Evolutionary conservation across 2,113 vertebrate genomes (phyloP).

Genomic region (Plotosus lineatus): DNA sequence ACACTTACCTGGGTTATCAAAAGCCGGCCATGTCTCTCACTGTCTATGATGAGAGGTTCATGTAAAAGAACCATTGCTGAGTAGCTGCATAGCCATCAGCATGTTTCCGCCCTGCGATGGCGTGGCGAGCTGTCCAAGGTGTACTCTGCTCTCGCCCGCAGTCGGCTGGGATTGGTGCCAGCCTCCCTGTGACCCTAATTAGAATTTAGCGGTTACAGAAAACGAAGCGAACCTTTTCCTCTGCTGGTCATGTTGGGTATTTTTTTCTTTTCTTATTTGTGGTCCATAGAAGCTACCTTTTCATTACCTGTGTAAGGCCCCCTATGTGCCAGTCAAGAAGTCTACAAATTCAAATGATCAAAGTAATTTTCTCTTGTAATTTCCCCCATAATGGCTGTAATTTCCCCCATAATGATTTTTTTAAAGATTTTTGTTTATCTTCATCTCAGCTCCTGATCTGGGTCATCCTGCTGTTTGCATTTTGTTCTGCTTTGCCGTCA

Average conservation of each 20-base stretch:
- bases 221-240: slow-evolving; percentile 31
- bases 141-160: too few relatives aligned
- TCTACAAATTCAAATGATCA: slow-evolving; percentile 43
- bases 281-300: slow-evolving; percentile 11
- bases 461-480: slow-evolving; percentile 13
- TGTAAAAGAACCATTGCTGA: too few relatives aligned
- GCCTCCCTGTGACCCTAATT: too few relatives aligned
- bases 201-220: too few relatives aligned
- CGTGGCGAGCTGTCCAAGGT: too few relatives aligned
- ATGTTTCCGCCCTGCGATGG: too few relatives aligned
- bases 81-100: too few relatives aligned
- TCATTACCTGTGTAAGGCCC: neutral
- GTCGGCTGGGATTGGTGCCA: too few relatives aligned
- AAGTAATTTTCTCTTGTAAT: slow-evolving; percentile 33
- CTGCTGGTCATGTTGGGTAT: slow-evolving; percentile 28
- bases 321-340: slow-evolving; percentile 2
- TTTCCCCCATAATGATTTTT: slow-evolving; percentile 30
- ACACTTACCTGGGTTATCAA: too few relatives aligned
- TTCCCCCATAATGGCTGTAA: slow-evolving; percentile 30
- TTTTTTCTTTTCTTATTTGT: slow-evolving; percentile 21
- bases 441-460: slow-evolving; percentile 11
- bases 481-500: neutral
- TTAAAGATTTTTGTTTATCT: slow-evolving; percentile 13
- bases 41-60: too few relatives aligned
- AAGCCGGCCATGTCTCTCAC: too few relatives aligned